Evolutionary conservation across 2,888 invertebrate species (phyloP).

Genomic region (Petrolisthes cinctipes): DNA sequence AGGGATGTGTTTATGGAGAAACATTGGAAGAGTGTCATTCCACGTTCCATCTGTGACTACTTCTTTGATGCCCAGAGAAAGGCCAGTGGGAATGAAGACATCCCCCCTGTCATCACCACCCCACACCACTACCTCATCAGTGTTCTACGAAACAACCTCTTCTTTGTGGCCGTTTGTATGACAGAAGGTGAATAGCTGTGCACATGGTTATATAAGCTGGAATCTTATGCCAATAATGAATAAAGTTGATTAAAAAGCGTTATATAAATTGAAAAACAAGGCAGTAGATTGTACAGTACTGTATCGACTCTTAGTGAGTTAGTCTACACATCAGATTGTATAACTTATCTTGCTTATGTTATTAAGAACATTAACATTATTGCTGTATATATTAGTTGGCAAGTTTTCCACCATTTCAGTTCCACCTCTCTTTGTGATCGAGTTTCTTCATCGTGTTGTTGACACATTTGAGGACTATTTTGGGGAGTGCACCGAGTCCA

Average conservation of each 20-base stretch:
- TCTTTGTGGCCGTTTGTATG: slow-evolving; percentile 95
- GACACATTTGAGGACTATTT: slow-evolving; percentile 99
- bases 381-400: no score
- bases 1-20: slow-evolving; percentile 99
- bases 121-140: slow-evolving; percentile 99
- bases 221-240: no score
- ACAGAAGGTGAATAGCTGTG: slow-evolving; percentile 79
- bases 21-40: slow-evolving; percentile 98
- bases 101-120: slow-evolving; percentile 87
- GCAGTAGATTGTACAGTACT: no score
- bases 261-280: no score
- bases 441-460: slow-evolving; percentile 96
- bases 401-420: slow-evolving; percentile 73
- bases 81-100: slow-evolving; percentile 85
- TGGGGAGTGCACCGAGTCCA: slow-evolving; percentile 94
- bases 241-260: no score
- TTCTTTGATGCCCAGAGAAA: slow-evolving; percentile 97
- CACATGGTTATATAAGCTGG: no score
- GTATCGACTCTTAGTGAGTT: no score
- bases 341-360: no score
- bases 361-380: no score
- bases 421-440: slow-evolving; percentile 97
- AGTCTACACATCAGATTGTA: no score
- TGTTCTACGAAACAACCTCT: slow-evolving; percentile 91
- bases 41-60: slow-evolving; percentile 97